Percentiles rank a stretch among this genome's conserved stretches.
These are phyloP conservation scores for Himalopsyche japonica DNA, from an alignment of 2,888 invertebrate species.

Conservation along the genomic window DNA sequence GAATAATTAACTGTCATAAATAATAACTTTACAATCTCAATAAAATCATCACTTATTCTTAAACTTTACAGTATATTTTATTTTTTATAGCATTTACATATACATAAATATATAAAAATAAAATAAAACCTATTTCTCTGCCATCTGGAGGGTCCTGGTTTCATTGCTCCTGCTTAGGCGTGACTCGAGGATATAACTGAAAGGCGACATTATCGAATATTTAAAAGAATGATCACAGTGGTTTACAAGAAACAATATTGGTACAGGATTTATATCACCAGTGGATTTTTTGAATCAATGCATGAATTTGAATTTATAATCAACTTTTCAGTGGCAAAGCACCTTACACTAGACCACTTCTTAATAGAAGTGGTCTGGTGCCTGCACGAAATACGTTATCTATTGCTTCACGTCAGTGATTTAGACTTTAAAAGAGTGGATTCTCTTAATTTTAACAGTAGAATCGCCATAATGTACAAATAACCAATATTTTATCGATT, in stretches of 20 bases:
- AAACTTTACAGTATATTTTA: slow-evolving; percentile 34
- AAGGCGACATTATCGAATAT: slow-evolving; percentile 46
- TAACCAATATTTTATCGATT: no score
- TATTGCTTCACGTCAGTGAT: no score
- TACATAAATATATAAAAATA: slow-evolving; percentile 41
- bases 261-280: background rate
- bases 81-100: slow-evolving; percentile 41
- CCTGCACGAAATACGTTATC: no score
- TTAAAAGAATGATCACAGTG: background rate
- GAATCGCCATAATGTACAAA: no score
- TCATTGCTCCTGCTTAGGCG: slow-evolving; percentile 57
- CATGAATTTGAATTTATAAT: no score
- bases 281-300: background rate
- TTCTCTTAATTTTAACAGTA: no score
- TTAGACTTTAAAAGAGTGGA: no score
- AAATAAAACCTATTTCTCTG: slow-evolving; percentile 34
- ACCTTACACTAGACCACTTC: no score
- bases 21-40: slow-evolving; percentile 38
- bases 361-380: no score
- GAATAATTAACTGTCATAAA: slow-evolving; percentile 31
- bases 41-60: slow-evolving; percentile 34
- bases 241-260: background rate
- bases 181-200: slow-evolving; percentile 68
- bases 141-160: background rate
- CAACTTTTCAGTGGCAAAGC: no score